Evolutionary conservation across 2,797 vertebrate genomes (phyloP).

Genomic region (Crocidura indochinensis): DNA sequence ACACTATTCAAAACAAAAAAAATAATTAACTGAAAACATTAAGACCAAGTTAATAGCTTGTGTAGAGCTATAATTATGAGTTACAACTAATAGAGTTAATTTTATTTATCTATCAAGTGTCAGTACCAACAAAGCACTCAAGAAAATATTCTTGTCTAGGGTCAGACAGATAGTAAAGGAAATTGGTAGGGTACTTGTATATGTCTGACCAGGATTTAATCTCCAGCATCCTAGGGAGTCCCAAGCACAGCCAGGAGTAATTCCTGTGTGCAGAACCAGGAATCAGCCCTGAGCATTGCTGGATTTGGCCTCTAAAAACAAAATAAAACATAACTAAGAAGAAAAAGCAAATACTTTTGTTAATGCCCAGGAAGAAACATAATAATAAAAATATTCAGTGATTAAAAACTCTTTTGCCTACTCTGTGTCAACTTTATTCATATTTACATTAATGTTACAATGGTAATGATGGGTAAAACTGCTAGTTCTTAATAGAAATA

Average conservation of each 20-base stretch:
- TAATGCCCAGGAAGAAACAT: constrained; percentile 28
- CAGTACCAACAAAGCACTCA: constrained; percentile 20
- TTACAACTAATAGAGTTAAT: constrained; percentile 2
- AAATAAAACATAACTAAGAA: too few relatives aligned
- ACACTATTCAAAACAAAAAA: background rate
- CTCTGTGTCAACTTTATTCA: background rate
- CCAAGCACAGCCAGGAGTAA: too few relatives aligned
- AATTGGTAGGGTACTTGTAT: too few relatives aligned
- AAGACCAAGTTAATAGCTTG: background rate
- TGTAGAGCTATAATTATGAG: constrained; percentile 9
- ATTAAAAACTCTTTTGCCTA: constrained; percentile 40
- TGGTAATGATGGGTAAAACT: constrained; percentile 43
- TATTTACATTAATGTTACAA: constrained; percentile 49
- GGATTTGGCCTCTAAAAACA: too few relatives aligned
- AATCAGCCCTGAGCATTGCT: too few relatives aligned
- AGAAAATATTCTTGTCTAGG: constrained; percentile 28
- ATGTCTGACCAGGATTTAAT: too few relatives aligned
- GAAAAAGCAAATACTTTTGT: too few relatives aligned
- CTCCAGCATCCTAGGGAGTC: too few relatives aligned
- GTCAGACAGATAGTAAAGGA: too few relatives aligned
- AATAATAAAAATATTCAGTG: constrained; percentile 39
- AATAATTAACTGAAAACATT: constrained; percentile 30
- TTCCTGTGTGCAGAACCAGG: too few relatives aligned
- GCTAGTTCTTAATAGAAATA: constrained; percentile 12
- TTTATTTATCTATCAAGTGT: constrained; percentile 48